These are phyloP conservation scores for Geotrupes spiniger DNA, from an alignment of 2,888 invertebrate genomes.

Conservation along the genomic window DNA sequence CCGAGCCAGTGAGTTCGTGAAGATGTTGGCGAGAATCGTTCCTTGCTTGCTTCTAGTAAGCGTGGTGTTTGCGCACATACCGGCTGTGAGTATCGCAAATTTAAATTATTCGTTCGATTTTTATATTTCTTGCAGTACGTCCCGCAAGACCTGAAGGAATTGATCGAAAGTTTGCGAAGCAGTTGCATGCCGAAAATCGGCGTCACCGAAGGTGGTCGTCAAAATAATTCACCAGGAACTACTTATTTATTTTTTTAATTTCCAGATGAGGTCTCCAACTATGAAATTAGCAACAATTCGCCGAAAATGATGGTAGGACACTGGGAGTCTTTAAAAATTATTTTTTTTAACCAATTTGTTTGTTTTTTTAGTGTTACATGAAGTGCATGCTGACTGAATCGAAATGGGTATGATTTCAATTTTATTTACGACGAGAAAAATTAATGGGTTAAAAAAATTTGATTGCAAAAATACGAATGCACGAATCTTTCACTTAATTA, in stretches of 20 bases:
- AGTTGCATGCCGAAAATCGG: not conserved
- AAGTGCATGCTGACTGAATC: conserved; percentile 27
- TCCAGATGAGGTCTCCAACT: conserved; percentile 24
- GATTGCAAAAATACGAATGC: no score
- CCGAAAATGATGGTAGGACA: conserved; percentile 6
- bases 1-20: no score
- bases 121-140: not conserved
- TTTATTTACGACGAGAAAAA: not conserved
- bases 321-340: conserved; percentile 8
- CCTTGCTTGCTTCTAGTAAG: no score
- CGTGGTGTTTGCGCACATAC: no score
- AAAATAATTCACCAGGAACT: no score
- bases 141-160: not conserved
- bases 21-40: no score
- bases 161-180: not conserved
- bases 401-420: conserved; percentile 35
- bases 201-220: conserved; percentile 1
- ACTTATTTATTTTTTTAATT: conserved; percentile 10
- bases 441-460: not conserved
- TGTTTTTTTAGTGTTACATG: conserved; percentile 4
- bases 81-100: no score
- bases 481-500: no score
- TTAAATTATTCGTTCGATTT: not conserved
- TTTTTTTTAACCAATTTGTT: conserved; percentile 23
- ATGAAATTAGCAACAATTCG: conserved; percentile 22